These are phyloP conservation scores for Mnemiopsis leidyi DNA, from an alignment of 37 sponge, comb jelly and placozoan genomes.

Conservation along the genomic window DNA sequence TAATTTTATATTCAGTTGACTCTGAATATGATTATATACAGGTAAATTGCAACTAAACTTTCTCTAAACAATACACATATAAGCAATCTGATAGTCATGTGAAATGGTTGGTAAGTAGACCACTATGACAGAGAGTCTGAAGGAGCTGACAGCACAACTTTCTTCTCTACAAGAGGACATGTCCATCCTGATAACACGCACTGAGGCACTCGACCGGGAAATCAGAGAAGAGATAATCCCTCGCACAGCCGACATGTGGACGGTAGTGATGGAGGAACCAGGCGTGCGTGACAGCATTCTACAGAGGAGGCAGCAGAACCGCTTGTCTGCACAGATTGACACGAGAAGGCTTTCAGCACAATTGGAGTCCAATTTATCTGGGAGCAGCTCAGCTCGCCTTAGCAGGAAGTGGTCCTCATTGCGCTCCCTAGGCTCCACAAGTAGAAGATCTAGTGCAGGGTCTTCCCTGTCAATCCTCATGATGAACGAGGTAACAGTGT, in stretches of 20 bases:
- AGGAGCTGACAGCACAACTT: not conserved
- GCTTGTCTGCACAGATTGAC: not conserved
- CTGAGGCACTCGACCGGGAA: not conserved
- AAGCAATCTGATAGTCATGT: too few relatives aligned
- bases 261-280: not conserved
- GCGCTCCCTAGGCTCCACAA: not conserved
- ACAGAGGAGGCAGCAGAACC: not conserved
- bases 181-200: not conserved
- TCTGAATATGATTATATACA: too few relatives aligned
- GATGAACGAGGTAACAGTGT: not conserved
- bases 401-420: not conserved
- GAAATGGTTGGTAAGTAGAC: too few relatives aligned
- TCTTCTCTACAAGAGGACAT: constrained; percentile 2
- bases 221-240: not conserved
- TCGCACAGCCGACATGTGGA: not conserved
- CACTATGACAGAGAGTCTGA: not conserved
- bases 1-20: too few relatives aligned
- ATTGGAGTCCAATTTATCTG: not conserved
- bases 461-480: not conserved
- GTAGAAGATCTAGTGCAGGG: not conserved
- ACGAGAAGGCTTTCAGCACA: not conserved
- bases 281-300: not conserved
- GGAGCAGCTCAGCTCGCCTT: not conserved
- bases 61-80: too few relatives aligned
- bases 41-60: too few relatives aligned